Percentiles rank a stretch among this genome's conserved stretches.
Evolutionary conservation across 2,113 vertebrate genomes (phyloP).

Genomic region (Pagrus major): DNA sequence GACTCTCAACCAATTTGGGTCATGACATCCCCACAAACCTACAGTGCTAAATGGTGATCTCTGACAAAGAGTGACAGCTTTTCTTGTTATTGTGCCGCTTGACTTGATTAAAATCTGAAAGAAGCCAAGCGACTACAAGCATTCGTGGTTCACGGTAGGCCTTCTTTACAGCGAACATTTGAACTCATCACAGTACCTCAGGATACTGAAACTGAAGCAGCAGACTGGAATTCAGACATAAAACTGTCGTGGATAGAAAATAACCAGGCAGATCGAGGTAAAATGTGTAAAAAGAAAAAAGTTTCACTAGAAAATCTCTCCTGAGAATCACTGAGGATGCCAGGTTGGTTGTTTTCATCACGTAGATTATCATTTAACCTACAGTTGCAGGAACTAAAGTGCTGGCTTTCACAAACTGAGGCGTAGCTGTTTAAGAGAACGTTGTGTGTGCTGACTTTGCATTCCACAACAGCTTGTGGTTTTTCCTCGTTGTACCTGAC

Average conservation of each 20-base stretch:
- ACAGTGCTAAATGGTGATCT: neutral
- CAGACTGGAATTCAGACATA: neutral
- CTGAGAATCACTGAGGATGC: neutral
- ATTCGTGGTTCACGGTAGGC: neutral
- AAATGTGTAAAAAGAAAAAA: neutral
- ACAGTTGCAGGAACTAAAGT: neutral
- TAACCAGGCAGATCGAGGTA: neutral
- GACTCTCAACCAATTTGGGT: slow-evolving; percentile 8
- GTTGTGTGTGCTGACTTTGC: slow-evolving; percentile 71
- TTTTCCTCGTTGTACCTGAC: slow-evolving; percentile 65
- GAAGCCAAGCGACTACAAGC: neutral
- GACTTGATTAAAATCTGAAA: neutral
- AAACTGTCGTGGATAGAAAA: slow-evolving; percentile 3
- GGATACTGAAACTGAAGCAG: neutral
- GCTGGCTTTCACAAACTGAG: slow-evolving; percentile 41
- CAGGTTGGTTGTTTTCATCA: neutral
- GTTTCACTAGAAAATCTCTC: neutral
- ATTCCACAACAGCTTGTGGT: slow-evolving; percentile 76
- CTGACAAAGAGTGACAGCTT: too few relatives aligned
- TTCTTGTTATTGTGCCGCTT: neutral
- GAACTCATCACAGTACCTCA: neutral
- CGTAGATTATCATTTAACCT: neutral
- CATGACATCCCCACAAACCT: neutral
- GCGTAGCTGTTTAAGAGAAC: slow-evolving; percentile 48
- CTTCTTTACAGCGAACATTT: neutral